A percentile compares a stretch with the other conserved stretches of the same genome.
Conservation (phyloP, 2,113 vertebrate genomes). For the Archocentrus centrarchus region DNA sequence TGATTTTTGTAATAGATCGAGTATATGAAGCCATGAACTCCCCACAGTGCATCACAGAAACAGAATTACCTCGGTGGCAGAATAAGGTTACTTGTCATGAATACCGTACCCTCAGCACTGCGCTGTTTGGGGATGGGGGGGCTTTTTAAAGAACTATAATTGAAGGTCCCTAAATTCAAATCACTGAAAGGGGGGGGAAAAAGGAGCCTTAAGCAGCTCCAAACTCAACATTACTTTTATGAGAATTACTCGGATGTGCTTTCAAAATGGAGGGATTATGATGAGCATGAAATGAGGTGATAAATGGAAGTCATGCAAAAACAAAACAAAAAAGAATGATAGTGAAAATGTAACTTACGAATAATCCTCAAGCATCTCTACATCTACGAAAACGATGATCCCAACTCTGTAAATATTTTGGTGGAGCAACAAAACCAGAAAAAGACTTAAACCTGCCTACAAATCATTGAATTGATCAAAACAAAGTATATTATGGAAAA, state of each 20-base stretch:
- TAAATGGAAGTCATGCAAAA: constrained; percentile 17
- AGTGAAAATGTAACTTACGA: constrained; percentile 83
- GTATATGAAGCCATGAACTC: background rate
- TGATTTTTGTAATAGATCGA: background rate
- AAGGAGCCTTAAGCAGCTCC: background rate
- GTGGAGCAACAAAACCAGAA: constrained; percentile 61
- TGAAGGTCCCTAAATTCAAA: background rate
- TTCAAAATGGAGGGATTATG: background rate
- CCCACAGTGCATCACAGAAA: background rate
- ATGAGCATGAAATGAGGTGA: constrained; percentile 19
- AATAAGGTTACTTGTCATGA: background rate
- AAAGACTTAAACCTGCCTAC: constrained; percentile 36
- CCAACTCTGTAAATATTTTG: constrained; percentile 81
- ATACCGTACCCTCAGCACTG: background rate
- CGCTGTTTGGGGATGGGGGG: background rate
- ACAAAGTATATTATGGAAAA: background rate
- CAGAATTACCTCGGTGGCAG: background rate
- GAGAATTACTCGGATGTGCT: background rate
- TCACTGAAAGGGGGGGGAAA: background rate
- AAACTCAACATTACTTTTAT: background rate
- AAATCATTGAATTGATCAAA: background rate
- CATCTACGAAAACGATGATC: constrained; percentile 87
- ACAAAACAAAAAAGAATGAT: constrained; percentile 34
- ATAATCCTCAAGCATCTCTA: constrained; percentile 84
- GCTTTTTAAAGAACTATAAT: background rate